Evolutionary conservation across 2,888 invertebrate species (phyloP), one percentile per base, ranked within the genome.

Genomic region (Ormyrus rosae): DNA sequence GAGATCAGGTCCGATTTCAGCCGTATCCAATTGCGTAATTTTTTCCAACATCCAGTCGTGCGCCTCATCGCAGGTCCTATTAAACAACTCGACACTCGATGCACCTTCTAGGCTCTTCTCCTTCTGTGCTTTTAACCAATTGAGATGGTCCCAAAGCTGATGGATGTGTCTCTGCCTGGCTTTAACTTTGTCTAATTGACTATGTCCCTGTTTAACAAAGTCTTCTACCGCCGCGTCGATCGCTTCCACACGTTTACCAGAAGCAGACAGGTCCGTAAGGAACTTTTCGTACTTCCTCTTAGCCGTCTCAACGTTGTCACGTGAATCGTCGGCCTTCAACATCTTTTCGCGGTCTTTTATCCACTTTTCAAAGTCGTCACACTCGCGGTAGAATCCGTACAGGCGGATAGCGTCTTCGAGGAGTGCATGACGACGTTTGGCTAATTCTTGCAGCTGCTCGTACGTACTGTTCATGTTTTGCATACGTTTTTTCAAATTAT

Each of bases 11-110:
- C 96, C 97, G 3, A 95, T 90, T 55, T 94, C 94, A 0, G 94
- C 94, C 0, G 94, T 94, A 64, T 97, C 97, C 79, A 98, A 91
- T 89, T 98, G 97, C 82, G 95, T 95, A 92, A 97, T 96, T 91
- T 99, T 99, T 91, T 99, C 99, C 75, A 95, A 93, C 96, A 99
- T 99, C 99, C 99, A 99, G 88, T 98, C 98, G 84, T 96, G 94
- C 0, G 98, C 97, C 90, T 99, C 99, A 88, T 98, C 98, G 91
- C 99, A 99, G 0, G 97, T 97, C 75, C 98, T 95, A 88, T 97
- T 95, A 92, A 99, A 99, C 8, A 99, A 92, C 89, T 99, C 99
- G 85, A 99, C 98, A 93, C 95, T 95, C 2, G 96, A 96, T 2
- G 97, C 97, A 0, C 98, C 98, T 89, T 98, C 97, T 51, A 99